Base-by-base conservation (phyloP, 1,140 invertebrate genomes). In the Tetraneura akinire region DNA sequence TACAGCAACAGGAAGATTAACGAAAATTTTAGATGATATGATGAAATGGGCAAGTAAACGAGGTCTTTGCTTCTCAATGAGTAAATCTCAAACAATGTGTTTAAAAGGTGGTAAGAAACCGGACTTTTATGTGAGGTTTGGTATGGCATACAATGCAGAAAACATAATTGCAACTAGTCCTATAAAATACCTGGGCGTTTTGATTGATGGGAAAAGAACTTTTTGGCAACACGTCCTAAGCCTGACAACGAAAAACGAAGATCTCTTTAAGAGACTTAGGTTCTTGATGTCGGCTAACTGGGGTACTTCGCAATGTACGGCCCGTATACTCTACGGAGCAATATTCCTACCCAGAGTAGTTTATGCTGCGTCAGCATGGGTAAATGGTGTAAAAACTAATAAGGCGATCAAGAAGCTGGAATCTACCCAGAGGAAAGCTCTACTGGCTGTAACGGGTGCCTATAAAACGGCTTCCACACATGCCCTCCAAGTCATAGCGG, bases 301-400 rank as follows among this genome's bases (percentile, higher is more conserved):
- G 73, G 73, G 32, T 13, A 29, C 14, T 0, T 29, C 21, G 6
- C 23, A n/a, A 1, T 10, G 10, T n/a, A 2, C 32, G 37, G n/a
- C 32, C 4, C 0, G 13, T 11, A 42, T 23, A 60, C 18, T 60
- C 1, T 78, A 45, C 6, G 60, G 9, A 3, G 29, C 74, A 0
- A 37, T 78, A 0, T 57, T 37, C 16, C n/a, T 60, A 0, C 55
- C 53, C 0, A 60, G 23, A 42, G 6, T 53, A 1, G 32, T 8
- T 2, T 74, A 74, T 26, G 51, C 16, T 0, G 11, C n/a, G 5
- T 9, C 6, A 1, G 42, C n/a, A 0, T 80, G 76, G 76, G 14
- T 21, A 3, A 16, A 23, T 0, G 3, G 1, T 0, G 8, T 45
- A 1, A 21, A 0, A 1, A 3, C n/a, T 0, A 21, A 0, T 0